These are phyloP conservation scores for Aptenodytes patagonicus DNA, from an alignment of 2,113 vertebrate species.

Conservation along the genomic window DNA sequence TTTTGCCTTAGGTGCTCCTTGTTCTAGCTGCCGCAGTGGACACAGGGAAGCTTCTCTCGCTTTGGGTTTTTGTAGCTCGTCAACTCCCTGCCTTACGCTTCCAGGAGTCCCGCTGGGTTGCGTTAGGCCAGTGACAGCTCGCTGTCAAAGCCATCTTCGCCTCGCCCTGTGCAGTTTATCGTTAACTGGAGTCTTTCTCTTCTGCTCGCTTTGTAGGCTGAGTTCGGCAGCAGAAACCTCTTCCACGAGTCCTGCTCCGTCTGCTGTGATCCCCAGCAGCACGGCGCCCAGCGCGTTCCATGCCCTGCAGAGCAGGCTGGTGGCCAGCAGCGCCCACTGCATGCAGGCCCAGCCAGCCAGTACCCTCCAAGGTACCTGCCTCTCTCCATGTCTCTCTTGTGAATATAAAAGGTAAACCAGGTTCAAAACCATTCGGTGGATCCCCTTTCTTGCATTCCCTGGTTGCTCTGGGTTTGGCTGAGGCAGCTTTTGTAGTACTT, in stretches of 20 bases:
- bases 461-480: not conserved
- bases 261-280: slow-evolving; percentile 47
- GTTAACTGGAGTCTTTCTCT: fast-evolving
- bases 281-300: slow-evolving; percentile 80
- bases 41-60: not conserved
- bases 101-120: no score
- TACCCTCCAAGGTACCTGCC: slow-evolving; percentile 83
- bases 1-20: not conserved
- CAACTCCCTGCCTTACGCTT: fast-evolving
- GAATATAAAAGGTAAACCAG: not conserved
- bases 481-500: fast-evolving
- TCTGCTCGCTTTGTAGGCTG: slow-evolving; percentile 19
- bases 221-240: slow-evolving; percentile 39
- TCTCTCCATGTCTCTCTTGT: not conserved
- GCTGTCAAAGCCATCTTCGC: fast-evolving
- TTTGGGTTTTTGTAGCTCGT: not conserved
- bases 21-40: not conserved
- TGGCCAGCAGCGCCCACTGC: slow-evolving; percentile 72
- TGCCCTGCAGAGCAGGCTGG: slow-evolving; percentile 83
- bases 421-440: fast-evolving
- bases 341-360: slow-evolving; percentile 74
- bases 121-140: fast-evolving
- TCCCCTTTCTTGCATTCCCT: no score
- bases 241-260: slow-evolving; percentile 21
- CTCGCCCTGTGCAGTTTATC: fast-evolving